Conservation (phyloP, 2,888 invertebrate genomes). For the Mantis religiosa region DNA sequence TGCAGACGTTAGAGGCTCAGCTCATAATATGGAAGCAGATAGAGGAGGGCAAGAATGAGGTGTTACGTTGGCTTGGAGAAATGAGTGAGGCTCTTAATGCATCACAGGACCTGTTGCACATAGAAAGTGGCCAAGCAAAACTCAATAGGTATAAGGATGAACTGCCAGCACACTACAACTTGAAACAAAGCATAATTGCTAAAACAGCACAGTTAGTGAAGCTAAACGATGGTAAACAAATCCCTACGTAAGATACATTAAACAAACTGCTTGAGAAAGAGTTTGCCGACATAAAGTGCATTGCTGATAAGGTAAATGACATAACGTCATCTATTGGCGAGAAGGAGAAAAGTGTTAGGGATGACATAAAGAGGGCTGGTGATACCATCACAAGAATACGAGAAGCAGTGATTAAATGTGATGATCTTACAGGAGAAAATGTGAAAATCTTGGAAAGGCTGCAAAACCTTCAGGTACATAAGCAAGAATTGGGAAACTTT, state of each 20-base stretch:
- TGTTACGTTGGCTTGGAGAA: slow-evolving; percentile 78
- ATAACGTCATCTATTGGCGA: slow-evolving; percentile 69
- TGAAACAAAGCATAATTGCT: slow-evolving; percentile 70
- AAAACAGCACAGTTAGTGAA: slow-evolving; percentile 77
- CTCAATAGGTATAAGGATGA: slow-evolving; percentile 83
- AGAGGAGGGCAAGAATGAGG: slow-evolving; percentile 77
- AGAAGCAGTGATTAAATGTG: slow-evolving; percentile 82
- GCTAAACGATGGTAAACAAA: slow-evolving; percentile 65
- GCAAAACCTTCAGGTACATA: slow-evolving; percentile 67
- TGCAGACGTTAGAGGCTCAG: slow-evolving; percentile 82
- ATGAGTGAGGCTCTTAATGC: slow-evolving; percentile 73
- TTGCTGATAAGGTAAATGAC: slow-evolving; percentile 70
- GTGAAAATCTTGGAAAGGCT: slow-evolving; percentile 75
- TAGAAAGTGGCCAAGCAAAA: slow-evolving; percentile 72
- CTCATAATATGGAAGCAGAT: slow-evolving; percentile 91
- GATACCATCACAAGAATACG: slow-evolving; percentile 69
- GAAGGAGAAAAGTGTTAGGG: slow-evolving; percentile 67
- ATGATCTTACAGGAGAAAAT: slow-evolving; percentile 85
- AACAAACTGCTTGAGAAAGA: slow-evolving; percentile 67
- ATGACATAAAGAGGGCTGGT: slow-evolving; percentile 65
- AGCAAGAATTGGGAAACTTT: slow-evolving; percentile 64
- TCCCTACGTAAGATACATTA: slow-evolving; percentile 64
- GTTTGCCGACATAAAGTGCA: slow-evolving; percentile 67
- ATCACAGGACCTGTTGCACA: slow-evolving; percentile 71
- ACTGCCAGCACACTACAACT: slow-evolving; percentile 68